Base-by-base conservation (phyloP, 2,888 invertebrate species). In the Lapara coniferarum region DNA sequence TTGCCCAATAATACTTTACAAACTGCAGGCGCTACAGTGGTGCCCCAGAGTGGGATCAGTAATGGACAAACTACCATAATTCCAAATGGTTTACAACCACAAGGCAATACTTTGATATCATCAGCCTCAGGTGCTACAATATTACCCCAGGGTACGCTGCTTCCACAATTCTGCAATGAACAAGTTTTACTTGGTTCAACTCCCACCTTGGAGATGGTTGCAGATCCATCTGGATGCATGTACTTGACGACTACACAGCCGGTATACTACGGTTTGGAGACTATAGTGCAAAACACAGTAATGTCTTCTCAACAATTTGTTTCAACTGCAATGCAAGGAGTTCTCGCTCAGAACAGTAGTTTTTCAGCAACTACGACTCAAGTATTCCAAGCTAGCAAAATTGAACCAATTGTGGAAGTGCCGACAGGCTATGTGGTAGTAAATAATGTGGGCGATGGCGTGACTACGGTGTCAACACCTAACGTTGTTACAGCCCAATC, bases 261-360 rank as follows among this genome's bases (percentile, higher is more conserved):
- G 6, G 96, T 97, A 79, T 97, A 97, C 80, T 97, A 97, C 78
- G 97, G 97, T 0, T 92, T 97, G 74, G 97, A 97, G 89, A 97
- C 97, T 0, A 97, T 97, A 69, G 97, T 97, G 3, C 97, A 97
- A 86, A 97, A 97, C 81, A 97, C 97, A 6, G 97, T 97, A 0
- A 97, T 97, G 97, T 97, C 97, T n/a, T 97, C 97, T 30, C 97
- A 97, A 83, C 97, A 97, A 82, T 97, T 97, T 83, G 96, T 97
- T 16, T 96, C 97, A 5, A 96, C 97, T 1, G 96, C 97, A 7
- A 96, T 97, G 93, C 97, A 96, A 72, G 97, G 97, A 59, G 96
- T 97, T 3, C 92, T 97, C 49, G 96, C 97, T 69, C 96, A 96
- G 78, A 96, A 96, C 80, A 97, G 97, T 80, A 97, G 97, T 83